Conservation (phyloP, 2,797 vertebrate genomes). For the Protosalanx chinensis region DNA sequence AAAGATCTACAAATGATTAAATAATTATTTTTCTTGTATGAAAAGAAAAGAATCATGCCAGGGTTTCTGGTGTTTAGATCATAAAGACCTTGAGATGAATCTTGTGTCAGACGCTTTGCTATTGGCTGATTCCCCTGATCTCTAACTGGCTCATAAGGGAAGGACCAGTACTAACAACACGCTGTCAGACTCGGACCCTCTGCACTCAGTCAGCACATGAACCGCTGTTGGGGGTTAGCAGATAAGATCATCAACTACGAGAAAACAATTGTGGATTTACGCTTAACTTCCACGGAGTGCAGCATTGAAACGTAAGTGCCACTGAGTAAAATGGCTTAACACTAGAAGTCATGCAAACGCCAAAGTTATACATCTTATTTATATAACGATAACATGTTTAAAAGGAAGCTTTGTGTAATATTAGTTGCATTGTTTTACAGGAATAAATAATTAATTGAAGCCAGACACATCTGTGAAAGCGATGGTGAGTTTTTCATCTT, state of each 20-base stretch:
- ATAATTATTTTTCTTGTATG: too few relatives aligned
- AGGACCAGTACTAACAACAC: slow-evolving; percentile 47
- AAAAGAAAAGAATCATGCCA: not conserved
- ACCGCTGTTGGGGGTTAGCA: too few relatives aligned
- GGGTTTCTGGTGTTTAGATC: slow-evolving; percentile 6
- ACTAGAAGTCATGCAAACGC: not conserved
- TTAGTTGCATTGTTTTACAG: not conserved
- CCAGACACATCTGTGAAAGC: slow-evolving; percentile 9
- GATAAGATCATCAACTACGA: not conserved
- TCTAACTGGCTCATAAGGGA: slow-evolving; percentile 59
- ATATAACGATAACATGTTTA: too few relatives aligned
- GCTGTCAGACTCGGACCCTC: slow-evolving; percentile 12
- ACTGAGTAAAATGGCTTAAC: not conserved
- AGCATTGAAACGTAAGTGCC: slow-evolving; percentile 35
- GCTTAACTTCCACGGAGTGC: not conserved
- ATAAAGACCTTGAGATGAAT: not conserved
- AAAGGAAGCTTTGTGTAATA: not conserved
- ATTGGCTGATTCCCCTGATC: slow-evolving; percentile 60
- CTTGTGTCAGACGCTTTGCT: slow-evolving; percentile 40
- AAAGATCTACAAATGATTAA: not conserved
- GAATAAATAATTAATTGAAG: slow-evolving; percentile 1
- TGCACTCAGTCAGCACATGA: not conserved
- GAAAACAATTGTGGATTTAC: slow-evolving; percentile 8
- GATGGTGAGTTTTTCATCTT: slow-evolving; percentile 54
- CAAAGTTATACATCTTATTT: not conserved